Base-by-base conservation (phyloP, 2,113 vertebrate species). In the Chunga burmeisteri region DNA sequence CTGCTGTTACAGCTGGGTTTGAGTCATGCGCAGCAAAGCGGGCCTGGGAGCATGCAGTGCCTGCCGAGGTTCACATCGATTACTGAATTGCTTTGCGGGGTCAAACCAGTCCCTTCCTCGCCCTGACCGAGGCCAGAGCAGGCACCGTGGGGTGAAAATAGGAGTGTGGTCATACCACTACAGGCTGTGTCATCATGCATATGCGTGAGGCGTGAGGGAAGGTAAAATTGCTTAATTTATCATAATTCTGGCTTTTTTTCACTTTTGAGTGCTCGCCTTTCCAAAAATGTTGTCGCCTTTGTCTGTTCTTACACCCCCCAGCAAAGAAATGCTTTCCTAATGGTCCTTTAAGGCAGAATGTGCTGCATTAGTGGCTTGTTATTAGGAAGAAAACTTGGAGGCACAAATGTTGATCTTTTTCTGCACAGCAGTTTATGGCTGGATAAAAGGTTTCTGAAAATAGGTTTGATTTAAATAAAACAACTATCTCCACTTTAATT, bases 391-490 rank as follows among this genome's bases (percentile, higher is more conserved):
- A 93, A 86, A 83, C 49, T 87, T 46, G 38, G 61, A 88, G 78
- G 82, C 89, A 63, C 68, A 75, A 90, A 81, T 95, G 93, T 94
- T 92, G 94, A 86, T 95, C 65, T 92, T 84, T 34, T 42, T 49
- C 52, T 73, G 88, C 56, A 7, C 72, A 91, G 92, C 68, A 94
- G 78, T 96, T 96, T 97, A 94, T 93, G 77, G 65, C 66, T 93
- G 82, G 65, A 74, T 95, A 89, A 95, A 96, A 95, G 65, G 67
- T 55, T 94, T 94, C 87, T 93, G 87, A 92, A 96, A 96, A 97
- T 93, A 96, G 88, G 42, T 66, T 88, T 90, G 67, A 93, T 95
- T 96, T 93, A 94, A 88, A 94, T 95, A 94, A 94, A 96, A 95
- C 91, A 96, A 89, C 73, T 59, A 66, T 92, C 86, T 88, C 50